Percentiles rank a stretch among this genome's conserved stretches.
phyloP scores from a whole-genome alignment of 1,140 invertebrate genomes.

The Helicoverpa armigera region DNA sequence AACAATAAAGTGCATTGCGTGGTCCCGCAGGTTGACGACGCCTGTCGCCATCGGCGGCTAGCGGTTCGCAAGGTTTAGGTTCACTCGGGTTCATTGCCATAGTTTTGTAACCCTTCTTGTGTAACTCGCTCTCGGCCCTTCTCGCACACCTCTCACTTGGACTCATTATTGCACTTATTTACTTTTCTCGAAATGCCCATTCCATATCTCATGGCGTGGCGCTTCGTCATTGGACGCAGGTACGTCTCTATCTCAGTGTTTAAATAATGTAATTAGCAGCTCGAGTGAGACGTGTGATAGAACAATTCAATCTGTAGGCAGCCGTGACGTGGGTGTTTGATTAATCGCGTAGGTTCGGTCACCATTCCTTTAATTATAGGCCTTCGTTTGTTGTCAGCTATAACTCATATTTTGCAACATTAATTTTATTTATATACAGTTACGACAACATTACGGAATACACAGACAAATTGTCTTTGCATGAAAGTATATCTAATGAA shows the following conservation, averaged over 20 bases:
- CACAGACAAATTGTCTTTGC: slow-evolving; percentile 32
- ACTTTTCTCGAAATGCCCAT: slow-evolving; percentile 52
- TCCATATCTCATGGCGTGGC: slow-evolving; percentile 1
- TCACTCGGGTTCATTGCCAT: slow-evolving; percentile 86
- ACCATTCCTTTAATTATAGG: slow-evolving; percentile 42
- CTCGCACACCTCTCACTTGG: slow-evolving; percentile 76
- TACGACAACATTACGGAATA: slow-evolving; percentile 7
- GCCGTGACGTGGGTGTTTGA: slow-evolving; percentile 27
- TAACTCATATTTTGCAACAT: slow-evolving; percentile 43
- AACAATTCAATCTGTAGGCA: slow-evolving; percentile 45
- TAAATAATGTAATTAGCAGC: slow-evolving; percentile 12
- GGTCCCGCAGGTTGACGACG: slow-evolving; percentile 44
- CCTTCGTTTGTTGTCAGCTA: slow-evolving; percentile 24
- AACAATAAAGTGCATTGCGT: slow-evolving; percentile 42
- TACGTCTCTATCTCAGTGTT: slow-evolving; percentile 4
- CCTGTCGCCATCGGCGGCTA: slow-evolving; percentile 74
- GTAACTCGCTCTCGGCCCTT: slow-evolving; percentile 85
- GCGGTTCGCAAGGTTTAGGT: slow-evolving; percentile 86
- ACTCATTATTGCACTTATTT: slow-evolving; percentile 69
- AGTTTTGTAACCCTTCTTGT: slow-evolving; percentile 87
- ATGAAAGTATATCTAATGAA: background rate
- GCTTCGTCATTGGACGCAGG: background rate
- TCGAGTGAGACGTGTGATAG: slow-evolving; percentile 36
- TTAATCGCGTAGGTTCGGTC: slow-evolving; percentile 38
- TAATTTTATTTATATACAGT: slow-evolving; percentile 33